Evolutionary conservation across 2,888 invertebrate genomes (phyloP).

Genomic region (Drosophila mimica): DNA sequence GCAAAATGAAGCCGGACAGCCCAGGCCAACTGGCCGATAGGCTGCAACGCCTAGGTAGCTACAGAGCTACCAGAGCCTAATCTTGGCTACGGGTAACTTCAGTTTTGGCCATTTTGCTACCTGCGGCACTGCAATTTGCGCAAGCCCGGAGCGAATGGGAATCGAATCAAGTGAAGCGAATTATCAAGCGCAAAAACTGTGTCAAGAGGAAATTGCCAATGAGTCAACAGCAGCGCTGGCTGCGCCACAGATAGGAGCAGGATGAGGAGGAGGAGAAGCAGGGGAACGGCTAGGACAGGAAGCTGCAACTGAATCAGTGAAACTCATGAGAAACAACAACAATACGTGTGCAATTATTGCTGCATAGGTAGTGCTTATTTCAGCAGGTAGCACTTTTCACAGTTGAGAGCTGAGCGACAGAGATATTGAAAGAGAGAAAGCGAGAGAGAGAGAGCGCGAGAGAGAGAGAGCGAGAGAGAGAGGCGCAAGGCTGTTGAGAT

Average conservation of each 20-base stretch:
- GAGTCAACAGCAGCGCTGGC: constrained; percentile 42
- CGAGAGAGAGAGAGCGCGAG: background rate
- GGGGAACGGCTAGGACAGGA: background rate
- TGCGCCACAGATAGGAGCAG: background rate
- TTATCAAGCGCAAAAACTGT: constrained; percentile 54
- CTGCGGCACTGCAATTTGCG: constrained; percentile 23
- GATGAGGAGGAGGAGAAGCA: background rate
- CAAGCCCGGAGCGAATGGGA: constrained; percentile 21
- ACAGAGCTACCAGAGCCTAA: background rate
- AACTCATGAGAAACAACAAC: background rate
- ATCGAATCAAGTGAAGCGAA: background rate
- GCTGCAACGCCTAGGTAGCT: background rate
- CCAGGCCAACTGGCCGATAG: background rate
- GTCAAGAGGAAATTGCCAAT: constrained; percentile 71
- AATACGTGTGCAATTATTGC: background rate
- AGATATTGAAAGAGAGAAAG: too few relatives aligned
- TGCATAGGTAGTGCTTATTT: background rate
- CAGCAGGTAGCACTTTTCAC: background rate
- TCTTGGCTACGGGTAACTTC: background rate
- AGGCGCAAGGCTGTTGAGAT: constrained; percentile 41
- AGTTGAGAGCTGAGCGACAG: background rate
- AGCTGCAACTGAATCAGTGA: background rate
- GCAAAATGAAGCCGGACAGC: background rate
- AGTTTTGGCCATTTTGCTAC: constrained; percentile 4
- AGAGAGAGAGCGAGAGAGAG: background rate